A percentile compares a stretch with the other conserved stretches of the same genome.
Evolutionary conservation across 1,140 invertebrate species (phyloP).

Genomic region (Papilio dardanus): DNA sequence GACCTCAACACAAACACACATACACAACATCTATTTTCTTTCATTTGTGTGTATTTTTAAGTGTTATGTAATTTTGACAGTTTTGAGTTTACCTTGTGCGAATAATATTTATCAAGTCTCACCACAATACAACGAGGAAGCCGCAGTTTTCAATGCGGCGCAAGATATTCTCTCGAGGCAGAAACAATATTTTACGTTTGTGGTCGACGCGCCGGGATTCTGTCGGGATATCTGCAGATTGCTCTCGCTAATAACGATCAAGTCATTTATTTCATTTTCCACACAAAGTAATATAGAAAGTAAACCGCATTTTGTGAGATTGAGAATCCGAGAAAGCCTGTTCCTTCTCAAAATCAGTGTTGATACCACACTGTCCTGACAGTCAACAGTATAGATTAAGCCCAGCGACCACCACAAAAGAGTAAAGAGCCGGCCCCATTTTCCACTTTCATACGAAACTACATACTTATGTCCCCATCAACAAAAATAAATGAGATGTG

Average conservation of each 20-base stretch:
- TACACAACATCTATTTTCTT: neutral
- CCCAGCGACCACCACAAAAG: too few species aligned
- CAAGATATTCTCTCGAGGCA: neutral
- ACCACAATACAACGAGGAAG: neutral
- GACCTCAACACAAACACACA: neutral
- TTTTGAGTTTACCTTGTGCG: neutral
- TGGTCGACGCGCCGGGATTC: neutral
- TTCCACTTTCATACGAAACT: too few species aligned
- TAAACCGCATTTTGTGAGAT: neutral
- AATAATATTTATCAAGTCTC: neutral
- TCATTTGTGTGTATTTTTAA: neutral
- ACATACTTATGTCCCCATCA: too few species aligned
- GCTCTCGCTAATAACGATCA: neutral
- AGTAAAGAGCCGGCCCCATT: too few species aligned
- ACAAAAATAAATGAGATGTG: too few species aligned
- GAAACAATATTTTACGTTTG: neutral
- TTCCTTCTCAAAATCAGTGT: too few species aligned
- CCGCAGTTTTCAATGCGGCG: neutral
- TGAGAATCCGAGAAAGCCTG: too few species aligned
- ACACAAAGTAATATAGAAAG: neutral
- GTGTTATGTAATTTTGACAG: too few species aligned
- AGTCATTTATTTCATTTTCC: neutral
- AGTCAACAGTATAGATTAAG: too few species aligned
- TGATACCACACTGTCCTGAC: too few species aligned
- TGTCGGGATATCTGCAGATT: neutral